Evolutionary conservation across 2,888 invertebrate genomes (phyloP), one percentile per base, ranked within the genome.

Genomic region (Temnothorax ravouxi): DNA sequence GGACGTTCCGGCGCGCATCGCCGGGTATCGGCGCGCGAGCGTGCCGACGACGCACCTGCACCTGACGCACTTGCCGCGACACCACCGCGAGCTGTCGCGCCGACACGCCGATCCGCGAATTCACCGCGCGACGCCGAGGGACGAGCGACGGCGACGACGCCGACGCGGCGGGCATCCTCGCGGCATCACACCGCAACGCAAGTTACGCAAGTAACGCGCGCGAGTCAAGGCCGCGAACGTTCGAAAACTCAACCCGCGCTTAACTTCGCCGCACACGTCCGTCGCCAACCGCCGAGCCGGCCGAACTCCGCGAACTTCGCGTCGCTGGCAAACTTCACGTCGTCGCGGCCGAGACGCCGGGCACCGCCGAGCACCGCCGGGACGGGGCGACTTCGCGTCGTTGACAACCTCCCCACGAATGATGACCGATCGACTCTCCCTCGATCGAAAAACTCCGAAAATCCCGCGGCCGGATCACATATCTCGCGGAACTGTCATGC

Each of bases 21-120:
- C 79, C 86, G 76, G 47, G 56, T 54, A 11, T 61, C 66, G 61
- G 75, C 59, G 59, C 59, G 34, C 29, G 6, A 34, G 34, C 34
- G 34, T 34, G 34, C 34, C 34, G 34, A 34, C 34, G 34, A 34
- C 34, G 81, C 89, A 89, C 89, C 86, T 86, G 41, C 89, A 88
- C 89, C 85, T 82, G 84, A 85, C 83, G 88, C 89, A 89, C 89
- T 88, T 86, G 83, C 74, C 86, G 88, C 85, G 76, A 83, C 88
- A 84, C 88, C 62, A 72, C 79, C 79, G 82, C 61, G 61, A 75
- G 76, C 72, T 64, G 86, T 80, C 25, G 25, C 25, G 25, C 25
- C 25, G 25, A n/a, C n/a, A 25, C 84, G 86, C 66, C 62, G 59
- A 66, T 52, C 80, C 83, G 84, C 85, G 76, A 74, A 66, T 85